A percentile compares a stretch with the other conserved stretches of the same genome.
Evolutionary conservation across 2,797 vertebrate species (phyloP).

Genomic region (Macroramphosus scolopax): DNA sequence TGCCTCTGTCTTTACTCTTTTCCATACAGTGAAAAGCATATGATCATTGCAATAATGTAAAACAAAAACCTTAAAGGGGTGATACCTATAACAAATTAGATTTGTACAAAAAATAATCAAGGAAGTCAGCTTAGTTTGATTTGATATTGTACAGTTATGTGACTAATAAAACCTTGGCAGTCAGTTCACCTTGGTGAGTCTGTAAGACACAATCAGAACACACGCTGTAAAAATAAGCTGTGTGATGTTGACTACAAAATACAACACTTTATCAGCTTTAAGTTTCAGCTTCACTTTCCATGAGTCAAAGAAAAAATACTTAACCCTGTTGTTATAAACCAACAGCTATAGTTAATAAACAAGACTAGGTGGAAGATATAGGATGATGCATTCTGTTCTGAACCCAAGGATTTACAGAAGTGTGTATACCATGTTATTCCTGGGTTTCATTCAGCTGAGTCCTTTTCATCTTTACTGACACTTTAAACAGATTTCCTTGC

Average conservation of each 20-base stretch:
- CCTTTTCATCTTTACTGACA: constrained; percentile 15
- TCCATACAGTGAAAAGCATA: background rate
- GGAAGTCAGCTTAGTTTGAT: too few species aligned
- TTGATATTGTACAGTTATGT: too few species aligned
- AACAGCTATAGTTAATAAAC: background rate
- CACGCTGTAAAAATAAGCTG: too few species aligned
- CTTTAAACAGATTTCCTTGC: constrained; percentile 13
- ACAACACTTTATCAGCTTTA: background rate
- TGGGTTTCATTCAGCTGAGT: constrained; percentile 9
- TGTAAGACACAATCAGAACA: too few species aligned
- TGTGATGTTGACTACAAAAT: too few species aligned
- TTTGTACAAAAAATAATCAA: too few species aligned
- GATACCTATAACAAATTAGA: too few species aligned
- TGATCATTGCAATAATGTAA: background rate
- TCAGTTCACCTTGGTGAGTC: too few species aligned
- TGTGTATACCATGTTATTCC: background rate
- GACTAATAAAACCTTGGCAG: too few species aligned
- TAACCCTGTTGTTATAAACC: background rate
- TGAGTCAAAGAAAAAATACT: background rate
- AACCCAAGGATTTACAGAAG: background rate
- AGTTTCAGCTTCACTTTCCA: background rate
- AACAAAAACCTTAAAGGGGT: too few species aligned
- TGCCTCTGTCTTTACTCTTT: background rate
- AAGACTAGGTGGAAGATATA: constrained; percentile 2
- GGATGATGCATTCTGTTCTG: background rate